phyloP scores from a whole-genome alignment of 1,140 invertebrate species.

The Diorhabda sublineata region DNA sequence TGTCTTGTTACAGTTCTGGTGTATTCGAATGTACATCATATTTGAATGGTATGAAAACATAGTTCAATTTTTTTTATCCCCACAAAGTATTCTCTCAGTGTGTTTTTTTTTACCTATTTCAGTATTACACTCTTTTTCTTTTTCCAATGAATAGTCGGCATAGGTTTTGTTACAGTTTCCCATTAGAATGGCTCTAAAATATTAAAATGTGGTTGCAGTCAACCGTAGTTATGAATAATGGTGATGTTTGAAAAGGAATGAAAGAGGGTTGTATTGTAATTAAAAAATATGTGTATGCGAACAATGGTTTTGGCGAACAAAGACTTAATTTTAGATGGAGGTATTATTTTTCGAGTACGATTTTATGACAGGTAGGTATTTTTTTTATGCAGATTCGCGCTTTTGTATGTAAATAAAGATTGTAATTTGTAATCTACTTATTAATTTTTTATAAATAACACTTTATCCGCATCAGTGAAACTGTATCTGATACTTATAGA shows the following conservation, averaged over 20 bases:
- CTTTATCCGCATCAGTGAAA: too few relatives aligned
- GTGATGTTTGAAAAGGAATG: conserved; percentile 13
- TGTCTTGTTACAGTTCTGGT: too few relatives aligned
- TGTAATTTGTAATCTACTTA: too few relatives aligned
- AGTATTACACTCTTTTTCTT: conserved; percentile 6
- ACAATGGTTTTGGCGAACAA: neutral
- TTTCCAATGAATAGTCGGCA: conserved; percentile 18
- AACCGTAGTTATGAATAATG: conserved; percentile 14
- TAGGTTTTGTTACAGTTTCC: conserved; percentile 15
- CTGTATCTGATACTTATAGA: too few relatives aligned
- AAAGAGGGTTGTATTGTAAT: conserved; percentile 12
- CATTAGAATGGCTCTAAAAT: conserved; percentile 19
- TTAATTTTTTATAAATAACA: too few relatives aligned
- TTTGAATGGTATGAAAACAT: too few relatives aligned
- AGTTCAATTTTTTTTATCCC: too few relatives aligned
- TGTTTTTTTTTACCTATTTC: conserved; percentile 15
- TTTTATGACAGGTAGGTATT: neutral
- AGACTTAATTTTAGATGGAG: neutral
- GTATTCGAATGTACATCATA: too few relatives aligned
- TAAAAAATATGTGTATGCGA: conserved; percentile 12
- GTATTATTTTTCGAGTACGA: neutral
- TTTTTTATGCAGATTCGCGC: neutral
- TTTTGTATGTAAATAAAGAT: too few relatives aligned
- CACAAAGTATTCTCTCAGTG: too few relatives aligned
- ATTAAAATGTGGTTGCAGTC: conserved; percentile 17